Base-by-base conservation (phyloP, 2,888 invertebrate genomes). In the Mimumesa dahlbomi region DNA sequence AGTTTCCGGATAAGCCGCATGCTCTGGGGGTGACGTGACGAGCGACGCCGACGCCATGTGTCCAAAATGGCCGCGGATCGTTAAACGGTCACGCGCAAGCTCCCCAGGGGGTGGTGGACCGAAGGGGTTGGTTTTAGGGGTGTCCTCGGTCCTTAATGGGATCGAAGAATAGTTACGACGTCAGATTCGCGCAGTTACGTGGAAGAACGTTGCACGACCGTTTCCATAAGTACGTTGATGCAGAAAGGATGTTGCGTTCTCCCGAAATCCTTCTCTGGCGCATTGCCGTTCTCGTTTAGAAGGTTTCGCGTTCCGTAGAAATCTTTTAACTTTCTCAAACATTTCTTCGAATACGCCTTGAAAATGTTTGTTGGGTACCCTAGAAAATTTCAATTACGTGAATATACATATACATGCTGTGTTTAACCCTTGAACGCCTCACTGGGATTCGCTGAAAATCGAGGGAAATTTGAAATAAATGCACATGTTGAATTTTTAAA, bases 1-100 rank as follows among this genome's bases (percentile, higher is more conserved):
- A 83, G 84, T 87, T 85, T 85, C 82, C 78, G 82, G 84, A 84
- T 85, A 85, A 86, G 83, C 84, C 84, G 84, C 83, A 76, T 64
- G 63, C 62, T 61, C 62, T 59, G 71, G 81, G 82, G 83, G 81
- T 81, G 82, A 83, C 83, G 84, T 79, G 77, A 79, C 84, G 79
- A 77, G 82, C 82, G 76, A 82, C 81, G 75, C 62, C 71, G 85
- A 84, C 83, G 84, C 84, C 79, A 71, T 84, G 78, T 77, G 70
- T 66, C 78, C 84, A 85, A 85, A 82, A 85, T 84, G 82, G 81
- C 82, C 75, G 81, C 78, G 78, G 81, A 82, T 85, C 85, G 85
- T 85, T 85, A 83, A 84, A 79, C 73, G 79, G 75, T 79, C 81
- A 79, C 82, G 87, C 87, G 87, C 86, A 87, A 79, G 56, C 82